Base-by-base conservation (phyloP, 2,797 vertebrate genomes). In the Neosilurus mollespiculum region DNA sequence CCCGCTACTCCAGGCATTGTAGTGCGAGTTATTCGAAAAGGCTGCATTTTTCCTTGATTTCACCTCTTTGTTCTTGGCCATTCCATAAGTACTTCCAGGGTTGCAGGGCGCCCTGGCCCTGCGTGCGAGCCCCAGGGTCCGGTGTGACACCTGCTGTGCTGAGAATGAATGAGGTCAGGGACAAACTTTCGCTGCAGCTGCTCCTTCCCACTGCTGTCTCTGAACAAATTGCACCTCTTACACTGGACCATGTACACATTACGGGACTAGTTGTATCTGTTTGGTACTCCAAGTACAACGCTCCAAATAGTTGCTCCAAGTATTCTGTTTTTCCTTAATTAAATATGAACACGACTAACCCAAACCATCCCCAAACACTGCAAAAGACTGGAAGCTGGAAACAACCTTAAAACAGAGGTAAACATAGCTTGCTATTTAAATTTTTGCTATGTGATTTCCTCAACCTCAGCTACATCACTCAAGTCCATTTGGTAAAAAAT, bases 21-120 rank as follows among this genome's bases (percentile, higher is more conserved):
- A 93, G 94, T 93, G 92, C 92, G 92, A 95, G 93, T 95, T 95
- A 94, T 94, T 94, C 93, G 90, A 94, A 93, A 92, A 94, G 93
- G 91, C 93, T 94, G 93, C 92, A 93, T 94, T 94, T 94, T 93
- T 92, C 90, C 91, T 91, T 93, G 90, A 94, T 95, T 95, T 94
- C 58, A 88, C 88, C 87, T 90, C 93, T 95, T 95, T 95, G 94
- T 95, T 95, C 93, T 93, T 88, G 66, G 62, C 87, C 80, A 75
- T 84, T 84, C 83, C 88, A 87, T 94, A 94, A 95, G 94, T 94
- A 93, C 93, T 94, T 95, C 93, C 93, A 95, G 93, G 91, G 91
- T 91, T 92, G 91, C 89, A 89, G 87, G 81, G 76, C 72, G 59
- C 22, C 20, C 70, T 69, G 43, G 71, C 20, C 16, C n/a, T 56